These are phyloP conservation scores for Calosoma granatense DNA, from an alignment of 1,140 invertebrate species.

Conservation along the genomic window DNA sequence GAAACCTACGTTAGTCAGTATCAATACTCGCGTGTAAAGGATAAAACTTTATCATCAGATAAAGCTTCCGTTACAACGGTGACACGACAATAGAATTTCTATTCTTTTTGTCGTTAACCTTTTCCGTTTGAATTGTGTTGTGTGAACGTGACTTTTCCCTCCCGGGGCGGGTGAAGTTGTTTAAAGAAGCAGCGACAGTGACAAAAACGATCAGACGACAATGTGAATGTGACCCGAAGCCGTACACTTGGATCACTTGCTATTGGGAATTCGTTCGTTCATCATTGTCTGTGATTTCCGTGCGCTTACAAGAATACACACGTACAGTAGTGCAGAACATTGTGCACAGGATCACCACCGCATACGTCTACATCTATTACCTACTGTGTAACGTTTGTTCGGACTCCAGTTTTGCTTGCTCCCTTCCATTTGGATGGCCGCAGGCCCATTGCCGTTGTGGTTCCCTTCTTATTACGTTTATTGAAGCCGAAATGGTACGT, in stretches of 20 bases:
- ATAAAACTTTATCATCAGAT: no score
- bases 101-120: background rate
- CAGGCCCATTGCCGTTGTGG: background rate
- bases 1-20: no score
- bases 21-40: no score
- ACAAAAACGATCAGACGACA: conserved; percentile 6
- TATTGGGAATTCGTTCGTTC: conserved; percentile 1
- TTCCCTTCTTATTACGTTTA: conserved; percentile 7
- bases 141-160: conserved; percentile 1
- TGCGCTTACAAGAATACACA: no score
- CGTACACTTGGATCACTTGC: no score
- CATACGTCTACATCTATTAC: no score
- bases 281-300: background rate
- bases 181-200: conserved; percentile 3
- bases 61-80: background rate
- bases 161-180: background rate
- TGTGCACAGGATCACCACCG: no score
- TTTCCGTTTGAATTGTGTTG: background rate
- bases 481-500: background rate
- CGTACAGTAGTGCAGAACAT: no score
- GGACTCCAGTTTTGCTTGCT: no score
- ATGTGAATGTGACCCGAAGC: conserved; percentile 4
- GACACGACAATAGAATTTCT: background rate
- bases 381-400: no score
- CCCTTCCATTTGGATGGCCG: background rate